These are phyloP conservation scores for Ditylenchus weischeri DNA, from an alignment of 2,888 invertebrate genomes.

Conservation along the genomic window DNA sequence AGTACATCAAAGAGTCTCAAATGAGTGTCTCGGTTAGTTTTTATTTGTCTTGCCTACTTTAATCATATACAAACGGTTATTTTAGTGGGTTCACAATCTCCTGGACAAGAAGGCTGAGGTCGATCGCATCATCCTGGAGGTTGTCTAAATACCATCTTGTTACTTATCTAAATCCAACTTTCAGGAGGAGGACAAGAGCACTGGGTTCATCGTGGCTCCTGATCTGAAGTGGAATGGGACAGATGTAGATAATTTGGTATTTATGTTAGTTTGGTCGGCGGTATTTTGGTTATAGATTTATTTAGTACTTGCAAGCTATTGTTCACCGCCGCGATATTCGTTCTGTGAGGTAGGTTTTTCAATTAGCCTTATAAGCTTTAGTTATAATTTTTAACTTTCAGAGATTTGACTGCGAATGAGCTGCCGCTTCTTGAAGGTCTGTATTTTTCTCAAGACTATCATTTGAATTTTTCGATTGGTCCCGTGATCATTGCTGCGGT, in stretches of 20 bases:
- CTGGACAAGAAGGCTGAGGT: constrained; percentile 83
- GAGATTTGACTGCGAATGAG: constrained; percentile 74
- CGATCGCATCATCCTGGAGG: constrained; percentile 78
- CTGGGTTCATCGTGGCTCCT: constrained; percentile 82
- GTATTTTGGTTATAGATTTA: no score
- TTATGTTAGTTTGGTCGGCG: no score
- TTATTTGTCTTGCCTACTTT: constrained; percentile 8
- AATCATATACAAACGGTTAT: background rate
- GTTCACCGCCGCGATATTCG: constrained; percentile 72
- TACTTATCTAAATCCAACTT: no score
- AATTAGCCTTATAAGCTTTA: background rate
- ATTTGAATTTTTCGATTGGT: background rate
- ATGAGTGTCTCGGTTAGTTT: constrained; percentile 4
- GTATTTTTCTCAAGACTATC: no score
- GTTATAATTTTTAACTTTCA: background rate
- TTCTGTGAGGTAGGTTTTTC: constrained; percentile 68
- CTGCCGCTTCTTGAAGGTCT: constrained; percentile 73
- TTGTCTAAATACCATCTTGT: no score
- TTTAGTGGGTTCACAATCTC: constrained; percentile 90
- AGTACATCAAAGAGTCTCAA: constrained; percentile 67
- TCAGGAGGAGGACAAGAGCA: constrained; percentile 70
- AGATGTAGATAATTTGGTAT: constrained; percentile 68
- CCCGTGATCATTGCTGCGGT: background rate
- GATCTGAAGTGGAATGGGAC: constrained; percentile 94
- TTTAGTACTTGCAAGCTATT: constrained; percentile 75